These are phyloP conservation scores for Nephrotoma appendiculata DNA, from an alignment of 2,888 invertebrate genomes.

Conservation along the genomic window DNA sequence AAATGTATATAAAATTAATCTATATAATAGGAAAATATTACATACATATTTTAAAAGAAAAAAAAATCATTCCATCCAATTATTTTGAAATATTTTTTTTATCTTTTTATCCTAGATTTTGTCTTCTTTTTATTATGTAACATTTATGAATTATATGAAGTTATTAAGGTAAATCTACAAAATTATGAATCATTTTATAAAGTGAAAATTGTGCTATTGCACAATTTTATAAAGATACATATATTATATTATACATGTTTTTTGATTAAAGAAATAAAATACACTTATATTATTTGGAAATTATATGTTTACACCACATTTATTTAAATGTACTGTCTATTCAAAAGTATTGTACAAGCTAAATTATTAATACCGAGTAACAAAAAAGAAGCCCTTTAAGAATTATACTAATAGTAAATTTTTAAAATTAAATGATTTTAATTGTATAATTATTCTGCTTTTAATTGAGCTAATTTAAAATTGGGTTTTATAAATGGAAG, in stretches of 20 bases:
- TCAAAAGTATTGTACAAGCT: not conserved
- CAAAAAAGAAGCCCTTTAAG: too few relatives aligned
- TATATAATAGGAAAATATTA: not conserved
- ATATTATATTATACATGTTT: not conserved
- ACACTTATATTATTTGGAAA: not conserved
- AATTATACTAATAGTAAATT: too few relatives aligned
- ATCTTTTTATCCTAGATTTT: not conserved
- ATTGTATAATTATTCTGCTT: too few relatives aligned
- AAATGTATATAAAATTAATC: not conserved
- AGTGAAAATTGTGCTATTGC: not conserved
- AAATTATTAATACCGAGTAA: too few relatives aligned
- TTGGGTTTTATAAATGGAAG: too few relatives aligned
- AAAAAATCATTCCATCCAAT: constrained; percentile 12
- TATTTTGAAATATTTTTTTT: not conserved
- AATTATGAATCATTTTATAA: not conserved
- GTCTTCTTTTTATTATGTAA: not conserved
- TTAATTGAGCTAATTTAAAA: too few relatives aligned
- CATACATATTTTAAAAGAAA: not conserved
- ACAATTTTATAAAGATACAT: not conserved
- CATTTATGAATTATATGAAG: not conserved
- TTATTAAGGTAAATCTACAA: not conserved
- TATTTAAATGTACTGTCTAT: not conserved
- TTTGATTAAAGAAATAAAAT: not conserved
- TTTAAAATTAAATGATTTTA: too few relatives aligned
- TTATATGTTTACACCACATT: not conserved